Base-by-base conservation (phyloP, 2,888 invertebrate species). In the Drosophila mimetica region DNA sequence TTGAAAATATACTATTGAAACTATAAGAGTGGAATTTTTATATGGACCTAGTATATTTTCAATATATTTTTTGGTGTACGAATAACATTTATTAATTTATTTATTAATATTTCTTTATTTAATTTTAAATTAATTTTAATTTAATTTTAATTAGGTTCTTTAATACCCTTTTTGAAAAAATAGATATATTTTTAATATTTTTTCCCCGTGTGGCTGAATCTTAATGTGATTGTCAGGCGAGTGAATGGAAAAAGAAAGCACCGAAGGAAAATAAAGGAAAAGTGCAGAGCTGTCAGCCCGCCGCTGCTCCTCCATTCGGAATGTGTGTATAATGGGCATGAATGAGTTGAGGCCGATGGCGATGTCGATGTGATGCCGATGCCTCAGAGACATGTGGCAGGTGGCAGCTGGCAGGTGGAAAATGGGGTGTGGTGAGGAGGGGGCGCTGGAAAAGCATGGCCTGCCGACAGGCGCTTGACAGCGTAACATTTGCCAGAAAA, bases 401-500 rank as follows among this genome's bases (percentile, higher is more conserved):
- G 79, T 82, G 77, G 70, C 48, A 65, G 41, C 61, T 53, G 16
- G 41, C 53, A n/a, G 34, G 28, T 37, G 46, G 1, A n/a, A n/a
- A n/a, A n/a, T n/a, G n/a, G n/a, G n/a, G n/a, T n/a, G n/a, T n/a
- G n/a, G n/a, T n/a, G 1, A 14, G 9, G n/a, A 25, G 42, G 4
- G 4, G 8, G 9, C 0, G 16, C 13, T 11, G 59, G 46, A 53
- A 47, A 58, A 63, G 63, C 58, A 61, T 66, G 64, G 59, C 66
- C 77, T 71, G 76, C 48, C 76, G 81, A 78, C 84, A 80, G 78
- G 71, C 79, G 66, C 80, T 80, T 80, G 84, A 80, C 79, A 78
- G 79, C 83, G 67, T 70, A 71, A 75, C 83, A 67, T 75, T 70
- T 75, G 71, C 71, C 71, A 39, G 64, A 65, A 65, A 48, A 55